Conservation (phyloP, 2,888 invertebrate genomes). For the Nemurella pictetii region DNA sequence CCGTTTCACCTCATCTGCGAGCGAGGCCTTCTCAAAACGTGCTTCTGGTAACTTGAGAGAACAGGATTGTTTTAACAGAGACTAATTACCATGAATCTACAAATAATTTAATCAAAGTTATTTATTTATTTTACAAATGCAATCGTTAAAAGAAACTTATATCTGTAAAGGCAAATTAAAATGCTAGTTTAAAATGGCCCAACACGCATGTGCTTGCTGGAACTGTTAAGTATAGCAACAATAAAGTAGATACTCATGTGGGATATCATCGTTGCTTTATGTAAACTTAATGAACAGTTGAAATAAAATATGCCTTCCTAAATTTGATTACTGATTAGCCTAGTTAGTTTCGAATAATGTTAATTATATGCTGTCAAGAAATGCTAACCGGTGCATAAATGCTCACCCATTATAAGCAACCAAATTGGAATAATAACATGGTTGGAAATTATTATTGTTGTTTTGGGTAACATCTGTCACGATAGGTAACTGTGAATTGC, state of each 20-base stretch:
- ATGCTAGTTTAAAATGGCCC: not conserved
- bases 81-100: not conserved
- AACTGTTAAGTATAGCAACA: not conserved
- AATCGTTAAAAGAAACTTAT: not conserved
- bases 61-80: not conserved
- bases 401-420: slow-evolving; percentile 4
- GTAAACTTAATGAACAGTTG: not conserved
- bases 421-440: not conserved
- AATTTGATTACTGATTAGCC: slow-evolving; percentile 10
- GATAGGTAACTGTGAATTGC: not conserved
- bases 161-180: slow-evolving; percentile 26
- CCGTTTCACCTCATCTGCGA: not conserved
- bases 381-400: slow-evolving; percentile 17
- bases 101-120: not conserved
- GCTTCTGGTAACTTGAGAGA: not conserved
- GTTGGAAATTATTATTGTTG: not conserved
- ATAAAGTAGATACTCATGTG: not conserved
- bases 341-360: slow-evolving; percentile 11
- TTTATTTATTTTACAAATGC: not conserved
- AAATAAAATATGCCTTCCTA: slow-evolving; percentile 20
- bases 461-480: not conserved
- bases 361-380: slow-evolving; percentile 1
- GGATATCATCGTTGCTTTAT: not conserved
- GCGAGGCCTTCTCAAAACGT: too few relatives aligned
- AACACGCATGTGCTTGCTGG: not conserved